These are phyloP conservation scores for Mesorhabditis spiculigera DNA, from an alignment of 2,888 invertebrate species.

Conservation along the genomic window DNA sequence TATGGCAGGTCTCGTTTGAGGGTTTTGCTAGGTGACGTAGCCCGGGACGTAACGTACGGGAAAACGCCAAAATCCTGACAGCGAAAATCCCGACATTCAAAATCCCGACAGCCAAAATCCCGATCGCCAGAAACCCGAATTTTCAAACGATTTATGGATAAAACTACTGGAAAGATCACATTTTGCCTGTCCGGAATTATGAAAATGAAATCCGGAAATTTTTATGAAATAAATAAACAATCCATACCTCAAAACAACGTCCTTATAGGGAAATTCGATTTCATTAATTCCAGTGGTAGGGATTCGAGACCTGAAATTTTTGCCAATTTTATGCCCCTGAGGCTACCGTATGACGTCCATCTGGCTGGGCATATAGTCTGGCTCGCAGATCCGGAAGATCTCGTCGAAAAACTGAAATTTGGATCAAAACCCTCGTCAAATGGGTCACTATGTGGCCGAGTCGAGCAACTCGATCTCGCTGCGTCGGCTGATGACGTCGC, in stretches of 20 bases:
- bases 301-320: slow-evolving; percentile 80
- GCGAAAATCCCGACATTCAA: too few species aligned
- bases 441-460: slow-evolving; percentile 95
- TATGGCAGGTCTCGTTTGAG: background rate
- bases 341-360: slow-evolving; percentile 80
- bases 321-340: background rate
- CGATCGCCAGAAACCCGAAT: too few species aligned
- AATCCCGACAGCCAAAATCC: too few species aligned
- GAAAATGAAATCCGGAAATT: too few species aligned
- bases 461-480: slow-evolving; percentile 98
- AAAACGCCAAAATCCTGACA: too few species aligned
- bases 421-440: background rate
- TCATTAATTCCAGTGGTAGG: slow-evolving; percentile 99
- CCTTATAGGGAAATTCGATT: slow-evolving; percentile 98
- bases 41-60: too few species aligned
- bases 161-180: too few species aligned
- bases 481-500: slow-evolving; percentile 94
- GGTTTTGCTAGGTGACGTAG: too few species aligned
- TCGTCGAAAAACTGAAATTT: slow-evolving; percentile 88
- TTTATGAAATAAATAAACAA: too few species aligned
- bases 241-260: slow-evolving; percentile 95
- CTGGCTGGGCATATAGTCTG: slow-evolving; percentile 93
- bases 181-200: too few species aligned
- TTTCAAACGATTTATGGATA: too few species aligned
- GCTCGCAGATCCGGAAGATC: slow-evolving; percentile 91